Evolutionary conservation across 1,140 invertebrate species (phyloP).

Genomic region (Eumaeus atala): DNA sequence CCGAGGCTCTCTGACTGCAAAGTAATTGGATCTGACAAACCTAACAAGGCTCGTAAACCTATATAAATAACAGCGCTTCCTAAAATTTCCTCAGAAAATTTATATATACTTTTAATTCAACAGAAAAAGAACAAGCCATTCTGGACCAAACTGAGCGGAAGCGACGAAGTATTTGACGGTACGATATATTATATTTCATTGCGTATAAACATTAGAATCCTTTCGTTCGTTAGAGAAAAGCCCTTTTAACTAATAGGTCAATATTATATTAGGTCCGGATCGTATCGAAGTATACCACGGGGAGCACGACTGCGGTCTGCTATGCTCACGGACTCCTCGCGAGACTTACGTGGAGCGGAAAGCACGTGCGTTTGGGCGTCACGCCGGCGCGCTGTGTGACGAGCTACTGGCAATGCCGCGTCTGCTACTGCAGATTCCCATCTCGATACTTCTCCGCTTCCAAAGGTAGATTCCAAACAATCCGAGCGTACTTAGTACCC

Average conservation of each 20-base stretch:
- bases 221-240: not conserved
- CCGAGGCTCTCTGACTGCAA: too few species aligned
- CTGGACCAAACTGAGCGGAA: not conserved
- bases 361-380: conserved; percentile 14
- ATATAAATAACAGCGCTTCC: too few species aligned
- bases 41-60: too few species aligned
- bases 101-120: not conserved
- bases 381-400: conserved; percentile 19
- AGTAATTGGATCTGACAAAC: too few species aligned
- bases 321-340: conserved; percentile 13
- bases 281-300: conserved; percentile 30
- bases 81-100: too few species aligned
- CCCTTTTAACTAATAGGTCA: too few species aligned
- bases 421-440: conserved; percentile 23
- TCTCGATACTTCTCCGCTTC: conserved; percentile 20
- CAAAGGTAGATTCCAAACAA: conserved; percentile 9
- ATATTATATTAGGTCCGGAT: conserved; percentile 24
- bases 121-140: not conserved
- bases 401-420: conserved; percentile 31
- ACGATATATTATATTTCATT: not conserved
- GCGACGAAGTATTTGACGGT: not conserved
- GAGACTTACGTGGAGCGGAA: conserved; percentile 21
- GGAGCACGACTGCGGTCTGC: conserved; percentile 9
- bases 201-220: not conserved
- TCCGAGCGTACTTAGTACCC: too few species aligned